These are phyloP conservation scores for Rotaria socialis DNA, from an alignment of 2,888 invertebrate genomes.

Conservation along the genomic window DNA sequence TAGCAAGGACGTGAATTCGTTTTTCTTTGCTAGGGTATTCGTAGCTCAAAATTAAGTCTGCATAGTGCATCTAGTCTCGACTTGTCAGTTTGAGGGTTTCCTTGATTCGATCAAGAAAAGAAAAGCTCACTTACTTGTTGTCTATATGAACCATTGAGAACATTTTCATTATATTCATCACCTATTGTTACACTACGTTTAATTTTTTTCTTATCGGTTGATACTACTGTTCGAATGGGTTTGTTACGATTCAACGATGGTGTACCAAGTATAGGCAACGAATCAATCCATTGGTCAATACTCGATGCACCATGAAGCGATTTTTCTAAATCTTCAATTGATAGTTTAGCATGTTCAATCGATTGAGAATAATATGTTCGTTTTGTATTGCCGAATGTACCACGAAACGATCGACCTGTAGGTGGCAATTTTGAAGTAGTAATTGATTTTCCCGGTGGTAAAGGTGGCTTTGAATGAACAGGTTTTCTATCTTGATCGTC, in stretches of 20 bases:
- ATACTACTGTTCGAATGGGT: background rate
- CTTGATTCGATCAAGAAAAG: background rate
- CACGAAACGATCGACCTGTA: constrained; percentile 6
- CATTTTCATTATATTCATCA: constrained; percentile 3
- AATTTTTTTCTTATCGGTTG: background rate
- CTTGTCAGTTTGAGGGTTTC: too few species aligned
- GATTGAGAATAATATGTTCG: constrained; percentile 24
- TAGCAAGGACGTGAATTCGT: too few species aligned
- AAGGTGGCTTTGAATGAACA: background rate
- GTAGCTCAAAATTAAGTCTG: too few species aligned
- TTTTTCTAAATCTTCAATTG: constrained; percentile 35
- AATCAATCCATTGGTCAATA: constrained; percentile 34
- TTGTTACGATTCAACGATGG: constrained; percentile 26
- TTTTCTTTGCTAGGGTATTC: too few species aligned
- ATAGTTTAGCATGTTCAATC: constrained; percentile 3
- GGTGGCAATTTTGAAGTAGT: background rate
- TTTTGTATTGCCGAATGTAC: background rate
- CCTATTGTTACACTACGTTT: background rate
- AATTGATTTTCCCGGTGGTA: background rate
- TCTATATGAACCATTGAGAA: constrained; percentile 1
- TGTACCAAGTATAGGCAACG: constrained; percentile 12
- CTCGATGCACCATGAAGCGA: background rate
- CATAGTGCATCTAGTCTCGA: too few species aligned
- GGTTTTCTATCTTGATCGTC: background rate
- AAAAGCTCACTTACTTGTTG: background rate